Evolutionary conservation across 2,888 invertebrate genomes (phyloP).

Genomic region (Microctonus aethiopoides): DNA sequence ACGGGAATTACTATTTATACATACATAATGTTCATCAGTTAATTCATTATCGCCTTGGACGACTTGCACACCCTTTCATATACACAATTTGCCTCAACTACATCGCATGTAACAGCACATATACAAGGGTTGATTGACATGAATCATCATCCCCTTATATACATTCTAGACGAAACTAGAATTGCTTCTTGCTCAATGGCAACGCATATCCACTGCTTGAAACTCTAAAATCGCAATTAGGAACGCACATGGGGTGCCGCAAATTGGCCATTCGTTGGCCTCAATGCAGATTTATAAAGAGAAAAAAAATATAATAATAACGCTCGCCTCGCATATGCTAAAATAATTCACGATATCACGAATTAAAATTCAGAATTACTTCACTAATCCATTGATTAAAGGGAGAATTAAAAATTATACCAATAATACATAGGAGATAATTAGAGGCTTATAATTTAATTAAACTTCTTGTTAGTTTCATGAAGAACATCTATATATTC

Average conservation of each 20-base stretch:
- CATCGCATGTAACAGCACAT: background rate
- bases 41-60: conserved; percentile 51
- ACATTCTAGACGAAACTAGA: conserved; percentile 40
- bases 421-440: conserved; percentile 1
- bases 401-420: background rate
- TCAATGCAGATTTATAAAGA: conserved; percentile 22
- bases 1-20: conserved; percentile 37
- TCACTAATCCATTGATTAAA: background rate
- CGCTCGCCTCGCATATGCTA: background rate
- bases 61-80: conserved; percentile 5
- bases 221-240: conserved; percentile 49
- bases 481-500: no score
- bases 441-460: conserved; percentile 13
- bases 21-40: conserved; percentile 28
- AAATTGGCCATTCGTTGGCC: conserved; percentile 47
- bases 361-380: background rate
- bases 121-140: conserved; percentile 48
- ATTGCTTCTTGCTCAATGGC: conserved; percentile 36
- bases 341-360: no score
- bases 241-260: conserved; percentile 32
- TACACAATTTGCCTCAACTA: conserved; percentile 21
- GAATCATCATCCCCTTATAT: conserved; percentile 46
- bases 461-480: conserved; percentile 4
- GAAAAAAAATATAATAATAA: background rate
- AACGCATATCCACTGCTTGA: conserved; percentile 17